Evolutionary conservation across 35 echinoderm and acorn worm genomes (phyloP), one percentile per base, ranked within the genome.

Genomic region (Heliocidaris erythrogramma): DNA sequence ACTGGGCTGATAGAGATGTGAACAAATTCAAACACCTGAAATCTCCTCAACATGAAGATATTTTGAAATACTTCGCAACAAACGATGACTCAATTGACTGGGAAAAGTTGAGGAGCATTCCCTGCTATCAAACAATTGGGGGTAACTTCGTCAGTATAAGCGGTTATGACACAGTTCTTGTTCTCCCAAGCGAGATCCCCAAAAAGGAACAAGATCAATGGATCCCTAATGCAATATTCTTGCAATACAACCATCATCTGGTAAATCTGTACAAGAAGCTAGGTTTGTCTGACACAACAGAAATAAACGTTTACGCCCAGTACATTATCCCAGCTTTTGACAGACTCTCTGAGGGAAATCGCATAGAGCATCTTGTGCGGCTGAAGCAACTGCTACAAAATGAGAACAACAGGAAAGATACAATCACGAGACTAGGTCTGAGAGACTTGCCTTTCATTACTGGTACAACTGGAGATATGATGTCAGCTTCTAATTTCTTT

Each of bases 81-180:
- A 42, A 42, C 0, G 35, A 42, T 42, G 35, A 42, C 35, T 42
- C 35, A 42, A 42, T 42, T 42, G 35, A 42, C 35, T 42, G 35
- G 35, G 35, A 42, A 42, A 42, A 42, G 35, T 42, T 42, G 27
- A 95, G 32, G 60, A 88, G 69, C 21, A 71, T 97, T 9, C 96
- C 96, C 30, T 97, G 96, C 94, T 97, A 88, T 35, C 49, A 88
- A 48, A 94, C 94, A 1, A 94, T 97, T 85, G 48, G 90, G 4
- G 85, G 49, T 14, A 32, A 31, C 24, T 94, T 87, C n/a, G 92
- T 97, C 18, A 32, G 49, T 59, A 31, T 97, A 21, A 85, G 65
- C n/a, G 84, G 32, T 13, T 48, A 16, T 18, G 48, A 78, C 27
- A 32, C 49, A 6, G 78, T 42, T 10, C 87, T 90, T 71, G 85